Evolutionary conservation across 2,797 vertebrate genomes (phyloP), one percentile per base, ranked within the genome.

Genomic region (Oophaga sylvatica): DNA sequence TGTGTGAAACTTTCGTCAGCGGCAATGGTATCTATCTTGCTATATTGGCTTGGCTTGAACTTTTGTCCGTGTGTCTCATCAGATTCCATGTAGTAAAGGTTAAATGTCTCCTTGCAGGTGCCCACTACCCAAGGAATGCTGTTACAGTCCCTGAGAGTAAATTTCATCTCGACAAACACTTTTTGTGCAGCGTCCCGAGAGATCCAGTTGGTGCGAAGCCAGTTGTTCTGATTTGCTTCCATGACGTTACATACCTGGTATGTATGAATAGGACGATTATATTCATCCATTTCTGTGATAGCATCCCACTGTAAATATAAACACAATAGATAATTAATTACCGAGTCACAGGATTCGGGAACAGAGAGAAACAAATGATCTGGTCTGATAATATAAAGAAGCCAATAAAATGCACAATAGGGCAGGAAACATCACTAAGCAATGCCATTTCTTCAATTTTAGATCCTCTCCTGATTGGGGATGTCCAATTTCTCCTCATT

Each of bases 221-320:
- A 99, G 93, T 99, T 99, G 95, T 99, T 99, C 91, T 99, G 98
- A 93, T 97, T 98, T 80, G 97, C 96, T 87, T 98, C 97, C 97
- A 99, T 99, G 90, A 99, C 97, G 0, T 97, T 97, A 93, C 98
- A 99, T 31, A 99, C 97, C 93, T 99, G 98, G 92, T 98, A 98
- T 0, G 98, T 98, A 75, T 98, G 98, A 89, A 99, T 98, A 91
- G 98, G 97, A 41, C 95, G 95, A 91, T 98, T 98, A 91, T 97
- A 97, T 89, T 99, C 97, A 81, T 98, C 97, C 98, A 98, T 98
- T 93, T 97, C 97, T 31, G 97, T 98, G 91, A 99, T 98, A 90
- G 97, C 96, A 87, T 99, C 97, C 97, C 97, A 99, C 97, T 98
- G 91, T 4, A 93, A 90, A 91, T 90, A 90, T 91, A 31, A 56